phyloP scores from a whole-genome alignment of 2,113 vertebrate genomes.

The Ranitomeya imitator region DNA sequence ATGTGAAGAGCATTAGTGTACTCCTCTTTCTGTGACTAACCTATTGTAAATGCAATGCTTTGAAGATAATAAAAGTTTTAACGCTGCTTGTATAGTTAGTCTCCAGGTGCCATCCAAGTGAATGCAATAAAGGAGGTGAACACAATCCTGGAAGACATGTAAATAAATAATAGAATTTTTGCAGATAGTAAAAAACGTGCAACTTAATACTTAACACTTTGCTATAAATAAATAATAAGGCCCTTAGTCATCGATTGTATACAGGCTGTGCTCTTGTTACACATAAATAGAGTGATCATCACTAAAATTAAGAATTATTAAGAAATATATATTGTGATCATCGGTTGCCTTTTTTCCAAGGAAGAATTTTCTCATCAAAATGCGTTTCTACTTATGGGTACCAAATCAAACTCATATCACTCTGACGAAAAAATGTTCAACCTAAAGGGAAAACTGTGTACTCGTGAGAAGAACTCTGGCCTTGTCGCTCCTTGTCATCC shows the following conservation, averaged over 20 bases:
- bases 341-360: no score
- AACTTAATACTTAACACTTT: background rate
- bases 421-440: no score
- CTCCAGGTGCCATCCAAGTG: background rate
- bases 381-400: no score
- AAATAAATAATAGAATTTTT: conserved; percentile 13
- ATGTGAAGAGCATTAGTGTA: background rate
- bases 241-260: background rate
- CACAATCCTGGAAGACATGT: background rate
- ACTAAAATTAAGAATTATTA: no score
- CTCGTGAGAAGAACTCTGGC: no score
- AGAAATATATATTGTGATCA: no score
- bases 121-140: background rate
- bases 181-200: background rate
- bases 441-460: no score
- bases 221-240: background rate
- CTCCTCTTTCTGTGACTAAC: background rate
- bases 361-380: no score
- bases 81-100: background rate
- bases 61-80: background rate
- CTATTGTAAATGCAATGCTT: background rate
- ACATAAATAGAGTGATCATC: no score
- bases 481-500: no score
- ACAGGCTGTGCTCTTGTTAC: background rate
- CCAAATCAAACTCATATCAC: no score